Base-by-base conservation (phyloP, 2,888 invertebrate species). In the Limenitis camilla region DNA sequence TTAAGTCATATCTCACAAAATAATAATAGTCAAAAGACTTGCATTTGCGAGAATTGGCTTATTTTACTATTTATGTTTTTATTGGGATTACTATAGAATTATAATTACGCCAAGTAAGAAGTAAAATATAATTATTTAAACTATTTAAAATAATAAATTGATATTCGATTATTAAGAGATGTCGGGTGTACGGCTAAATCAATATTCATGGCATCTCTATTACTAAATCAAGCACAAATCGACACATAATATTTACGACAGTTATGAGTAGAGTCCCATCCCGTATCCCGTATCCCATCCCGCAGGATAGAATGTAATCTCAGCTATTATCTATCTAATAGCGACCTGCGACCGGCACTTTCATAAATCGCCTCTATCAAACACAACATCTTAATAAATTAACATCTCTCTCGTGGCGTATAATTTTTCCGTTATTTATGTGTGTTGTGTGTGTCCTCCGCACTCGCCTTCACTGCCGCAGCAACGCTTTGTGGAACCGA, bases 381-480 rank as follows among this genome's bases (percentile, higher is more conserved):
- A 32, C 6, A 64, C 65, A 67, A 74, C 77, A 81, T 82, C 82
- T 78, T 75, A 77, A 81, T 82, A 82, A 82, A 81, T 83, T 72
- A 76, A 77, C 76, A 82, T 82, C 72, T 76, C 69, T 69, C 68
- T 68, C 67, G 69, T 63, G 41, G 39, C 30, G 64, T 71, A 70
- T 78, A 72, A 81, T 83, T 81, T 81, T 73, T 70, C 56, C 64
- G 73, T 79, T 71, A 84, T 82, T 83, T 82, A 83, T 80, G 47
- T 50, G 65, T 19, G 19, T 19, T 19, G 3, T 19, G 19, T 19
- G 19, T 19, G 19, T 19, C 19, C 19, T 19, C 19, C 19, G 3
- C 19, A 19, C 19, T 19, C 19, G 19, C 19, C 19, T 19, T 19
- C 19, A 19, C 19, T 19, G 19, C 19, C 19, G 19, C 61, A 62